phyloP scores from a whole-genome alignment of 2,113 vertebrate genomes.

The Trematomus loennbergii region DNA sequence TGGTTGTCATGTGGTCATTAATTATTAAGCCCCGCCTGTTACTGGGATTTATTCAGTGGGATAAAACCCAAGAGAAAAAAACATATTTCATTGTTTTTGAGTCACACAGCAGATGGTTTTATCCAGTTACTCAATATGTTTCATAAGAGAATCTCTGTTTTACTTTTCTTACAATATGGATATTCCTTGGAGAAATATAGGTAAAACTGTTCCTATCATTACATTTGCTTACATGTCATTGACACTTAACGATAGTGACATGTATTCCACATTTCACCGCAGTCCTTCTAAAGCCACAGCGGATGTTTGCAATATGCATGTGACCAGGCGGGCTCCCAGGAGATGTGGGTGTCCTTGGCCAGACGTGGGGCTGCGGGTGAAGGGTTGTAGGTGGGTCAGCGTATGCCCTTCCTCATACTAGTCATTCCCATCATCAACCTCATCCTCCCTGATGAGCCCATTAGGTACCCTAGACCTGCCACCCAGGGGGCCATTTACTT shows the following conservation, averaged over 20 bases:
- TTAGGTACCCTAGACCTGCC: slow-evolving; percentile 77
- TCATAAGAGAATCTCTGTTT: slow-evolving; percentile 3
- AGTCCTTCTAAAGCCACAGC: slow-evolving; percentile 19
- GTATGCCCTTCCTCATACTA: slow-evolving; percentile 33
- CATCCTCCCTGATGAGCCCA: slow-evolving; percentile 78
- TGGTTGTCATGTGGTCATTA: slow-evolving; percentile 32
- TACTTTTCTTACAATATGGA: neutral
- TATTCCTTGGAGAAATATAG: neutral
- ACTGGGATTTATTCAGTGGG: neutral
- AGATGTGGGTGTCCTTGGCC: slow-evolving; percentile 45
- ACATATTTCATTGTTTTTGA: slow-evolving; percentile 24
- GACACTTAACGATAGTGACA: neutral
- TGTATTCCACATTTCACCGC: slow-evolving; percentile 11
- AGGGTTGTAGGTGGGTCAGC: slow-evolving; percentile 45
- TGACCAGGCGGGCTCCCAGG: slow-evolving; percentile 10
- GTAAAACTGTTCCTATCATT: neutral
- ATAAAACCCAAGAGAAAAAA: slow-evolving; percentile 15
- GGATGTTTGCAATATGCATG: slow-evolving; percentile 12
- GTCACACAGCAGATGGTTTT: slow-evolving; percentile 33
- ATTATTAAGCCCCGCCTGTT: slow-evolving; percentile 30
- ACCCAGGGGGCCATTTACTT: slow-evolving; percentile 79
- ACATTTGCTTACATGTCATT: neutral
- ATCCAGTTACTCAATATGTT: slow-evolving; percentile 32
- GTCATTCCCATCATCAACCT: slow-evolving; percentile 67
- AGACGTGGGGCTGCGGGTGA: slow-evolving; percentile 2